Percentiles rank a stretch among this genome's conserved stretches.
Conservation (phyloP, 2,113 vertebrate species). For the Apus apus region DNA sequence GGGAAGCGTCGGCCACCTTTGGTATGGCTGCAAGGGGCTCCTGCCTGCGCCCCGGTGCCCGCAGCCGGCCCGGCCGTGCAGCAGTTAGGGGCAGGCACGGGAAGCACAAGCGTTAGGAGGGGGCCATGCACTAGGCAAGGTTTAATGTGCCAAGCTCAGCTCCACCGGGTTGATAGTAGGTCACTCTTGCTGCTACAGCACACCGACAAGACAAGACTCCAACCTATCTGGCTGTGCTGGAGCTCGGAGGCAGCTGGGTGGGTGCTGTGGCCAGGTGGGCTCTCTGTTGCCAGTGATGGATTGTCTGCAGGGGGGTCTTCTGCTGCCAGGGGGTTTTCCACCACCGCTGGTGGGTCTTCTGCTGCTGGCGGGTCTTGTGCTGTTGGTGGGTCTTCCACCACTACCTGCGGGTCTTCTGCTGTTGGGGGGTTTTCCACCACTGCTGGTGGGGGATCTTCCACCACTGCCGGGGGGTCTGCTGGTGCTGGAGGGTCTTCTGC, state of each 20-base stretch:
- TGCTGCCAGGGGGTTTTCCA: background rate
- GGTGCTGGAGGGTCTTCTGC: background rate
- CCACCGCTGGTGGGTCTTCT: background rate
- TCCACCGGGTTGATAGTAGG: background rate
- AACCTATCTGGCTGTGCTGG: constrained; percentile 20
- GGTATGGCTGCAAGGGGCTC: fast-evolving
- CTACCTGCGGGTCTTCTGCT: background rate
- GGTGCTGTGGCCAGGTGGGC: background rate
- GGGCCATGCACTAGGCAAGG: constrained; percentile 37
- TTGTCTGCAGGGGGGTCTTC: background rate
- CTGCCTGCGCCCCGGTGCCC: background rate
- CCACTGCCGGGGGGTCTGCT: background rate
- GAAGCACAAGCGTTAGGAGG: constrained; percentile 58
- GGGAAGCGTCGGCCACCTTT: background rate
- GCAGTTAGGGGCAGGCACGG: background rate
- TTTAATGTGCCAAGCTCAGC: constrained; percentile 62
- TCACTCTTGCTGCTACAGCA: background rate
- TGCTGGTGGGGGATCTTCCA: background rate
- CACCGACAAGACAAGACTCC: constrained; percentile 37
- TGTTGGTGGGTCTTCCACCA: background rate
- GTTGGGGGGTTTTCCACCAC: background rate
- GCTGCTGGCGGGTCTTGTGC: background rate
- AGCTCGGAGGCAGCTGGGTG: fast-evolving
- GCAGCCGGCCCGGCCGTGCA: background rate
- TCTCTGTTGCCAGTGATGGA: background rate